Base-by-base conservation (phyloP, 2,797 vertebrate species). In the Pangasius mekongensis region DNA sequence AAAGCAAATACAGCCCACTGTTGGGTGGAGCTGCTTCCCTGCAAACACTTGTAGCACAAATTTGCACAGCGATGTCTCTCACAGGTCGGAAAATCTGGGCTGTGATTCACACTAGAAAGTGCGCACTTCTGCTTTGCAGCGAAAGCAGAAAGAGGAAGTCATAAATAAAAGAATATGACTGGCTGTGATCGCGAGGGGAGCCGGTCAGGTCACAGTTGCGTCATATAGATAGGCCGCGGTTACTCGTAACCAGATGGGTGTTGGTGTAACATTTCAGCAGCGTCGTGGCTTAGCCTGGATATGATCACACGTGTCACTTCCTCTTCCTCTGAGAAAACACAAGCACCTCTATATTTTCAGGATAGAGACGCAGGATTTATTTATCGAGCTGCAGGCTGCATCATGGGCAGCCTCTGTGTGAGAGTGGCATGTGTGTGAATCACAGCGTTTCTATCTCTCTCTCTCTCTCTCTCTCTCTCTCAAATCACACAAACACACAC, bases 401-500 rank as follows among this genome's bases (percentile, higher is more conserved):
- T 78, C 73, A 47, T 76, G 73, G 73, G 24, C 43, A 11, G 18
- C 36, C 69, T 18, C 13, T 18, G 30, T 33, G 10, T 66, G 64
- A 36, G 71, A 74, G 27, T 30, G 6, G 18, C 43, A 10, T 30
- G 13, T 54, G 24, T n/a, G 9, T 78, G 27, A 78, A 33, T 78
- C 76, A 18, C 52, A 30, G 49, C 2, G n/a, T 78, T n/a, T 78
- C 49, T 56, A 0, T 77, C 39, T 74, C 5, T 52, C 43, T 52
- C 20, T 39, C 73, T 49, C 4, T 39, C 73, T 49, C 4, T 80
- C 52, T 5, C 54, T 33, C 54, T 30, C 52, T 5, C 52, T 0
- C 54, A 73, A 56, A 81, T n/a, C 87, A 73, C 88, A 86, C 67
- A 83, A n/a, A 85, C 30, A 86, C 58, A 83, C 69, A 90, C 60